phyloP scores from a whole-genome alignment of 2,888 invertebrate species.

The Drosophila aldrichi region DNA sequence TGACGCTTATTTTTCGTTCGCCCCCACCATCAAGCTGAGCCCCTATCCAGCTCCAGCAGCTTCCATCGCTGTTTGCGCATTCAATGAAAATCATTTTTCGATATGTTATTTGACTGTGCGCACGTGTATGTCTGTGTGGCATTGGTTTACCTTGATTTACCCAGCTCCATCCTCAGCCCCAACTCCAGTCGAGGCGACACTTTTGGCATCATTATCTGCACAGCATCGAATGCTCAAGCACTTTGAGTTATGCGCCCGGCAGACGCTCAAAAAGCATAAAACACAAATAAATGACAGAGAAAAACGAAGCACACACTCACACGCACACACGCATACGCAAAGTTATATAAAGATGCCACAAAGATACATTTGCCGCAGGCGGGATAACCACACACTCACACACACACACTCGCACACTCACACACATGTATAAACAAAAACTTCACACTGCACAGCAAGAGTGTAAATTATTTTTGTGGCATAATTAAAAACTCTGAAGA shows the following conservation, averaged over 20 bases:
- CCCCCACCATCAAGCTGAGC: neutral
- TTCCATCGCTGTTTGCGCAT: constrained; percentile 11
- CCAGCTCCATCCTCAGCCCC: constrained; percentile 8
- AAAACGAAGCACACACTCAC: constrained; percentile 45
- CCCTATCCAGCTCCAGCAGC: neutral
- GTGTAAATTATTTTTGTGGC: constrained; percentile 19
- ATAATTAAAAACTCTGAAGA: constrained; percentile 7
- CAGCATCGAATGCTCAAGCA: constrained; percentile 71
- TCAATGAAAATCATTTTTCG: constrained; percentile 76
- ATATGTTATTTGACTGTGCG: constrained; percentile 69
- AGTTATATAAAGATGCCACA: constrained; percentile 20
- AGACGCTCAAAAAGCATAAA: constrained; percentile 73
- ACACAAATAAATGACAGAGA: constrained; percentile 68
- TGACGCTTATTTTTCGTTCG: constrained; percentile 64
- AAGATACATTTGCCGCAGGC: constrained; percentile 29
- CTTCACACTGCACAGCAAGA: constrained; percentile 18
- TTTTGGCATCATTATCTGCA: constrained; percentile 80
- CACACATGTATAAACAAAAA: neutral
- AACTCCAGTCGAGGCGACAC: constrained; percentile 51
- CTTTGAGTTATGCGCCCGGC: constrained; percentile 76
- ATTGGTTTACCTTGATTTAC: constrained; percentile 67
- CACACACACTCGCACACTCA: neutral
- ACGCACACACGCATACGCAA: constrained; percentile 26
- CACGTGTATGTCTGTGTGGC: constrained; percentile 19
- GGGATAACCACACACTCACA: constrained; percentile 14